Percentiles rank a stretch among this genome's conserved stretches.
Conservation (phyloP, 2,797 vertebrate genomes). For the Bufotes viridis region DNA sequence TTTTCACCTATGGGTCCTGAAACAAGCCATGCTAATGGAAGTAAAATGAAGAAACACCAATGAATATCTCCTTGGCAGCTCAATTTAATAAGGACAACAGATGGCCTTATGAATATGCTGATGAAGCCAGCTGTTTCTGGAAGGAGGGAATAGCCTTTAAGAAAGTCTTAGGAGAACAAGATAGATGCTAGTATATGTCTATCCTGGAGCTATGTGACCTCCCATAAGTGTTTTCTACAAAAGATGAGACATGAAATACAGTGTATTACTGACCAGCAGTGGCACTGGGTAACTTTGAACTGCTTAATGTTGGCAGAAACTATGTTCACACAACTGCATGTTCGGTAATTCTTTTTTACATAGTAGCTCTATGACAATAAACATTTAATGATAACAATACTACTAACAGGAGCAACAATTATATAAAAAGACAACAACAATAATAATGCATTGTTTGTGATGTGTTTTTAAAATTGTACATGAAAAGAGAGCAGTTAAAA, state of each 20-base stretch:
- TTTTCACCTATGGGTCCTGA: constrained; percentile 23
- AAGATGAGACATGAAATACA: not conserved
- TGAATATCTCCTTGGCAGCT: constrained; percentile 50
- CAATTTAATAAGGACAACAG: constrained; percentile 51
- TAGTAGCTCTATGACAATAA: not conserved
- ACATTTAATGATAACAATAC: not conserved
- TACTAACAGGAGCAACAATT: no score
- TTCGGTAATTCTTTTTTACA: not conserved
- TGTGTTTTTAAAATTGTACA: no score
- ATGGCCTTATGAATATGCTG: constrained; percentile 57
- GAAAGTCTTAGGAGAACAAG: constrained; percentile 39
- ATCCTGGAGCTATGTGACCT: constrained; percentile 44
- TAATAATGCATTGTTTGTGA: no score
- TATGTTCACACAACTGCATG: not conserved
- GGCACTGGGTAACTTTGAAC: not conserved
- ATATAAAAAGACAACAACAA: no score
- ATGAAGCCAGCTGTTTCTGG: constrained; percentile 57
- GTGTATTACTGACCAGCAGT: not conserved
- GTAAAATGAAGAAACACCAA: constrained; percentile 35
- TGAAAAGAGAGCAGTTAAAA: no score
- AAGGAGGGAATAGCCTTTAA: constrained; percentile 47
- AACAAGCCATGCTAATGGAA: constrained; percentile 25
- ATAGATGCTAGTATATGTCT: constrained; percentile 39
- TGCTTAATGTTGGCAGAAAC: not conserved
- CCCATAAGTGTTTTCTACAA: constrained; percentile 31